Conservation (phyloP, 2,797 vertebrate genomes). For the Sparidentex hasta region DNA sequence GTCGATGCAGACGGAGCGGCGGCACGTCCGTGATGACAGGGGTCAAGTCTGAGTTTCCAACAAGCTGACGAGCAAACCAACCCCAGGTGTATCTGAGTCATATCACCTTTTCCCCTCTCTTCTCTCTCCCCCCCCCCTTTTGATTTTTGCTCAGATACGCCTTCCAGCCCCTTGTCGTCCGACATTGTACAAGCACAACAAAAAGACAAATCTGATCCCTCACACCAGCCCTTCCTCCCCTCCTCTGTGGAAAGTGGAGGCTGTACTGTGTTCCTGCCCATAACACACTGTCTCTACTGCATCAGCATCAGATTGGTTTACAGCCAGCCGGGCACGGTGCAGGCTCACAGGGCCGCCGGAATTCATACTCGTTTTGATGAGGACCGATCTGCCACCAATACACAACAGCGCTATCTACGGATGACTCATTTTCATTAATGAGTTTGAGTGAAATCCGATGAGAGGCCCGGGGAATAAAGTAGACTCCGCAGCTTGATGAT, state of each 20-base stretch:
- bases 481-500: slow-evolving; percentile 40
- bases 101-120: slow-evolving; percentile 27
- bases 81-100: slow-evolving; percentile 48
- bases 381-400: slow-evolving; percentile 60
- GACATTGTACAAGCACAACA: slow-evolving; percentile 34
- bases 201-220: slow-evolving; percentile 32
- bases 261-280: slow-evolving; percentile 63
- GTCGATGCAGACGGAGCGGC: slow-evolving; percentile 19
- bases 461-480: slow-evolving; percentile 56
- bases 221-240: slow-evolving; percentile 39
- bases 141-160: slow-evolving; percentile 26
- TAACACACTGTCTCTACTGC: slow-evolving; percentile 75
- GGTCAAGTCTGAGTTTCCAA: not conserved
- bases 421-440: slow-evolving; percentile 79
- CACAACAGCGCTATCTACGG: slow-evolving; percentile 53
- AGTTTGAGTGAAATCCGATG: slow-evolving; percentile 61
- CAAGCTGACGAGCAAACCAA: slow-evolving; percentile 22
- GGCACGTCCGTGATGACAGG: slow-evolving; percentile 31
- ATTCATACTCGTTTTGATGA: slow-evolving; percentile 47
- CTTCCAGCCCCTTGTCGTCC: slow-evolving; percentile 6
- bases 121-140: not conserved
- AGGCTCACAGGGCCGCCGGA: slow-evolving; percentile 57
- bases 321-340: slow-evolving; percentile 73
- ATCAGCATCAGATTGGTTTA: slow-evolving; percentile 83
- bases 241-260: slow-evolving; percentile 57